These are phyloP conservation scores for Patella depressa DNA, from an alignment of 2,888 invertebrate genomes.

Conservation along the genomic window DNA sequence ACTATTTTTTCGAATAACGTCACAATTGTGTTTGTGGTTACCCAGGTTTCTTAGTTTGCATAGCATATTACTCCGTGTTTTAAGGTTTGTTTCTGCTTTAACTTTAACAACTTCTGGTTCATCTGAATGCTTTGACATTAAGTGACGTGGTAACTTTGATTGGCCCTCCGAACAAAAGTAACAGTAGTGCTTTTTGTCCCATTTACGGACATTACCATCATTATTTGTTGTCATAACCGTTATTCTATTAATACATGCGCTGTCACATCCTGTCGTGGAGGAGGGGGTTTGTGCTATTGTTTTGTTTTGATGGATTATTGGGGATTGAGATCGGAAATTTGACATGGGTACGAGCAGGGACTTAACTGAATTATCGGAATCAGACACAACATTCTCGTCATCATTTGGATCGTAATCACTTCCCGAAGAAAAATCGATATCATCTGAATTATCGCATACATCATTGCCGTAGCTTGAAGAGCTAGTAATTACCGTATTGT, in stretches of 20 bases:
- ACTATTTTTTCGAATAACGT: not conserved
- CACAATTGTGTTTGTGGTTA: constrained; percentile 1
- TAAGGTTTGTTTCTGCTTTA: not conserved
- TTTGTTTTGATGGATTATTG: not conserved
- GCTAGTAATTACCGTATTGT: too few relatives aligned
- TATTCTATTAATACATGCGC: not conserved
- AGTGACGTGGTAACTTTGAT: not conserved
- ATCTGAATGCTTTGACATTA: not conserved
- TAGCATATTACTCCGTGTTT: not conserved
- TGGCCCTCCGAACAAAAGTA: not conserved
- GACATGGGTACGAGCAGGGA: not conserved
- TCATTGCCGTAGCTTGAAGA: too few relatives aligned
- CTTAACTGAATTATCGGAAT: not conserved
- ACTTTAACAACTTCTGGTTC: not conserved
- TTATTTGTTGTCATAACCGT: not conserved
- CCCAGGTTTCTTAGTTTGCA: not conserved
- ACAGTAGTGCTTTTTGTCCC: not conserved
- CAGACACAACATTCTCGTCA: not conserved
- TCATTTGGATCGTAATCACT: too few relatives aligned
- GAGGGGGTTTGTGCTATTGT: too few relatives aligned
- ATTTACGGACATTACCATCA: not conserved
- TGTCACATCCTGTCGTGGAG: too few relatives aligned
- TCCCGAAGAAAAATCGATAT: too few relatives aligned
- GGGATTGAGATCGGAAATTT: not conserved
- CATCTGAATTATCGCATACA: too few relatives aligned